Percentiles rank a stretch among this genome's conserved stretches.
These are phyloP conservation scores for Merluccius polli DNA, from an alignment of 2,797 vertebrate species.

Conservation along the genomic window DNA sequence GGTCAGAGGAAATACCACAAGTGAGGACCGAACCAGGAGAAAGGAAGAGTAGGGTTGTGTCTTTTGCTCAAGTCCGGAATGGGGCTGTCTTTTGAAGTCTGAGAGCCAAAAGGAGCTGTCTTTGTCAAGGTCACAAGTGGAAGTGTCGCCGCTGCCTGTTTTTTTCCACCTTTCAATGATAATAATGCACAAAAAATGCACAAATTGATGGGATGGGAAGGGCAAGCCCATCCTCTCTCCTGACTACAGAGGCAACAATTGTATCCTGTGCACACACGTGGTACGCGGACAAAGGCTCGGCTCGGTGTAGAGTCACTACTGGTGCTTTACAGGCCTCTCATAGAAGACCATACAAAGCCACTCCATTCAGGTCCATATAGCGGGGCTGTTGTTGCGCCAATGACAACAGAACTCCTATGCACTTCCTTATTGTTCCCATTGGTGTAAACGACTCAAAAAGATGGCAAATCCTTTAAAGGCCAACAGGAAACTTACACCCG, in stretches of 20 bases:
- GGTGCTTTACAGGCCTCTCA: conserved; percentile 55
- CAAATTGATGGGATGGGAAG: conserved; percentile 54
- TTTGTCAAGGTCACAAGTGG: conserved; percentile 63
- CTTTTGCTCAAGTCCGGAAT: conserved; percentile 48
- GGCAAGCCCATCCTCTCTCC: conserved; percentile 56
- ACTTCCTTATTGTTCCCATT: conserved; percentile 42
- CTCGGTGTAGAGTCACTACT: conserved; percentile 50
- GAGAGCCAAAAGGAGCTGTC: conserved; percentile 35
- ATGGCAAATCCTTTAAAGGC: conserved; percentile 21
- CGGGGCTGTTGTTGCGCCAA: conserved; percentile 45
- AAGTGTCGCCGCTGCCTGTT: conserved; percentile 54
- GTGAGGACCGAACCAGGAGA: conserved; percentile 58
- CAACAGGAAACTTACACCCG: conserved; percentile 31
- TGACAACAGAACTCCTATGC: conserved; percentile 45
- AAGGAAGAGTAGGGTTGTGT: conserved; percentile 44
- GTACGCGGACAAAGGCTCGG: conserved; percentile 61
- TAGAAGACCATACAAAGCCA: conserved; percentile 60
- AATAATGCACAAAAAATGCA: conserved; percentile 32
- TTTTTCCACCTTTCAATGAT: conserved; percentile 54
- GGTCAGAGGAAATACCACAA: conserved; percentile 60
- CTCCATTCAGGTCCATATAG: conserved; percentile 58
- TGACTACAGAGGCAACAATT: conserved; percentile 62
- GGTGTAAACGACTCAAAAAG: conserved; percentile 26
- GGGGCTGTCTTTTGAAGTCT: conserved; percentile 47
- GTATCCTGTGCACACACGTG: conserved; percentile 59